Base-by-base conservation (phyloP, 2,797 vertebrate genomes). In the Pangasius djambal region DNA sequence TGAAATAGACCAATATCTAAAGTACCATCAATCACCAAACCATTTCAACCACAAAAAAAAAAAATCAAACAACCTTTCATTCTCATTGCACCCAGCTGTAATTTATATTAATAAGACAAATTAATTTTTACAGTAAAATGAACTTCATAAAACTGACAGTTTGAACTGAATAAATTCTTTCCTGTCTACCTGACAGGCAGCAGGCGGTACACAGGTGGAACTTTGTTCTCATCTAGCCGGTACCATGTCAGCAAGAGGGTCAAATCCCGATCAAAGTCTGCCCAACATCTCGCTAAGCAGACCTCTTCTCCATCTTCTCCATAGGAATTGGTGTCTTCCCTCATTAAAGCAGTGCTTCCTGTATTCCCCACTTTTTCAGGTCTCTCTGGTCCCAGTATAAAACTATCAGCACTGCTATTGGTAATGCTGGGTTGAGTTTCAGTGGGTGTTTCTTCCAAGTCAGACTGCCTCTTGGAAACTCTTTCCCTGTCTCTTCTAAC, bases 211-310 rank as follows among this genome's bases (percentile, higher is more conserved):
- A 95, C 86, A 72, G 92, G 74, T 74, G 94, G 95, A 79, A 94
- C 10, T 67, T 88, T 93, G 88, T 95, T 96, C 91, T 94, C 92
- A 88, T 95, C 93, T 77, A 96, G 75, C 61, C 85, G 93, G 92
- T 95, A 96, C 93, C 91, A 94, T 87, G 89, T 92, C 82, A 89
- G 92, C 75, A 96, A 92, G 48, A 95, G 92, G 9, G 78, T 85
- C 87, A 94, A 86, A 40, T 96, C 94, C 88, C 89, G 90, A 13
- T 94, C 94, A 87, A 92, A 85, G 85, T 95, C 93, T 22, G 20
- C 34, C 48, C 89, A 90, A 86, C 88, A 87, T 82, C 90, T 92
- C 52, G 81, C 91, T 57, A 89, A 78, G 63, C 84, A 50, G 48
- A 44, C 84, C 48, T 93, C 92, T 8, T 94, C 90, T 77, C 18